Evolutionary conservation across 2,888 invertebrate genomes (phyloP), one percentile per base, ranked within the genome.

Genomic region (Exocentrus adspersus): DNA sequence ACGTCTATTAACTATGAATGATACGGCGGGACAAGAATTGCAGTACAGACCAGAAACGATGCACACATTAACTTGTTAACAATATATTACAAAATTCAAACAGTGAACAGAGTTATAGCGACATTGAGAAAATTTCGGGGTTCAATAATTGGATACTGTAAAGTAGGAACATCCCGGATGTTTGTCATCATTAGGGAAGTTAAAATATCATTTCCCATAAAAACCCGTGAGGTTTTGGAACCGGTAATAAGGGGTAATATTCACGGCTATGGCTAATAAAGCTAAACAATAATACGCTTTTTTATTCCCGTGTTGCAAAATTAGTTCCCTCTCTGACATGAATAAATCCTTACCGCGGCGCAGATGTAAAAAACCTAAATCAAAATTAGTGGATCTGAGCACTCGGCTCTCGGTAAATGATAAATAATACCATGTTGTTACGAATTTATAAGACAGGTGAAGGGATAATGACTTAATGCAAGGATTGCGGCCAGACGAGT

Each of bases 391-490:
- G 37, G 37, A 37, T 37, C 30, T 14, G 21, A 45, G 30, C 37
- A 43, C 17, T 43, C 46, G 17, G 32, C 28, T 46, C 19, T 32
- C 56, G 24, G 50, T 57, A 43, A 43, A 64, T 61, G 50, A 69
- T 63, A 65, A 60, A 61, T 74, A 72, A 75, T 75, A 68, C 64
- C 57, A 42, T 64, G 72, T 71, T 70, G 68, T 64, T 70, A 65
- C 46, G 64, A 73, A 73, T 73, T 70, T 73, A 74, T 67, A 67
- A 73, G 74, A 75, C 75, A 76, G 77, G 76, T 77, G 77, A 77
- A 72, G 71, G 69, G 71, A 73, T 77, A 76, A 77, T 76, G 65
- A 75, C 77, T 76, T 76, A 75, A 77, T 77, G 64, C 61, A 42
- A 59, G 65, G 64, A 64, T 48, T 61, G 51, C 63, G 43, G 51